Conservation (phyloP, 53 echinoderm and acorn worm species). For the Temnopleurus reevesii region DNA sequence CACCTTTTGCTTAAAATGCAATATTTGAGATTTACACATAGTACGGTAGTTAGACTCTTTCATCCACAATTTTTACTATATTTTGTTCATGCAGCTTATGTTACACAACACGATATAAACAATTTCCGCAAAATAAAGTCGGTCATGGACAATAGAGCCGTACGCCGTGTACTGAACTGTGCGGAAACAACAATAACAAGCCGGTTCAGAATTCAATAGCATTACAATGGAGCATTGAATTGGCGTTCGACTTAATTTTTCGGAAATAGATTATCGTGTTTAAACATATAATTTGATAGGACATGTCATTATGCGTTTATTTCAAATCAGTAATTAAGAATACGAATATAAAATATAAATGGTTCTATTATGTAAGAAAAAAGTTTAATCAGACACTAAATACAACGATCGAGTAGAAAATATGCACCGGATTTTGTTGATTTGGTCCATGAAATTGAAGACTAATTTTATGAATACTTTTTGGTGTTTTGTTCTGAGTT, state of each 20-base stretch:
- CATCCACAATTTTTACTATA: neutral
- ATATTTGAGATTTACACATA: neutral
- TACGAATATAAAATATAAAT: neutral
- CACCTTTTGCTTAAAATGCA: slow-evolving; percentile 28
- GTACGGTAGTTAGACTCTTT: neutral
- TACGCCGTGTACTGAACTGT: too few relatives aligned
- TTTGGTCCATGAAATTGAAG: slow-evolving; percentile 7
- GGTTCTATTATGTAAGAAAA: neutral
- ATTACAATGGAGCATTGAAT: too few relatives aligned
- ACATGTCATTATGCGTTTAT: neutral
- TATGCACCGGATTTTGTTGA: neutral
- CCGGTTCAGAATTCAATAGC: too few relatives aligned
- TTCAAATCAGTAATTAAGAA: neutral
- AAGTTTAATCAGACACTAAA: neutral
- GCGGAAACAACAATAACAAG: too few relatives aligned
- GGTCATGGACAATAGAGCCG: too few relatives aligned
- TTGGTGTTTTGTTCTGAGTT: neutral
- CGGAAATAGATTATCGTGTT: too few relatives aligned
- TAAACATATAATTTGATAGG: neutral
- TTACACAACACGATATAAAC: neutral
- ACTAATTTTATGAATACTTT: neutral
- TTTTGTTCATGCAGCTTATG: neutral
- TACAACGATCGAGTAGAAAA: neutral
- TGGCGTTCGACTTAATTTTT: too few relatives aligned
- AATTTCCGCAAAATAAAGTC: too few relatives aligned